A percentile compares a stretch with the other conserved stretches of the same genome.
Evolutionary conservation across 1,140 invertebrate genomes (phyloP).

Genomic region (Armadillidium nasatum): DNA sequence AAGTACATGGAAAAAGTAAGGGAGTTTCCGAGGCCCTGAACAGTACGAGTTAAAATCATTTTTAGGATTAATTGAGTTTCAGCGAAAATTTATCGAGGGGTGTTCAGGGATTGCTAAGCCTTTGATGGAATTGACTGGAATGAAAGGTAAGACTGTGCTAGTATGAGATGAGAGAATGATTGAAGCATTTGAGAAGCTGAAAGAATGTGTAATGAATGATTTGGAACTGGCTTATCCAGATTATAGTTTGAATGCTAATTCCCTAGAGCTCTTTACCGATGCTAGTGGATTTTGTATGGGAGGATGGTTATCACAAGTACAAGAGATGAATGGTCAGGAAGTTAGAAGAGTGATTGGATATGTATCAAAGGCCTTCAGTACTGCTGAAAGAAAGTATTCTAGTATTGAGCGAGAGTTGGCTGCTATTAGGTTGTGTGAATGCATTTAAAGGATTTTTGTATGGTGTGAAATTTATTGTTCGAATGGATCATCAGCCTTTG

Average conservation of each 20-base stretch:
- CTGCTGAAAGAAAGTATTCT: conserved; percentile 13
- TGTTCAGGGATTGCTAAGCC: neutral
- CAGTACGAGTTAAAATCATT: neutral
- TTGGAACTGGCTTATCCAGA: neutral
- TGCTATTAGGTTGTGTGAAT: conserved; percentile 2
- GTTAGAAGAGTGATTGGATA: neutral
- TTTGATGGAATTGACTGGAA: neutral
- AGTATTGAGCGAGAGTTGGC: neutral
- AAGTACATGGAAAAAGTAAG: neutral
- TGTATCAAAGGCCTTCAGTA: neutral
- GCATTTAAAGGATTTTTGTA: conserved; percentile 10
- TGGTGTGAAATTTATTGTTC: neutral
- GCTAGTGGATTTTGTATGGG: neutral
- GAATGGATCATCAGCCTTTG: conserved; percentile 9
- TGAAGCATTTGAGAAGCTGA: neutral
- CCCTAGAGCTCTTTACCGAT: neutral
- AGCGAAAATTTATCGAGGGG: neutral
- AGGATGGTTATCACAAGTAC: neutral
- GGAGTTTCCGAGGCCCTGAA: neutral
- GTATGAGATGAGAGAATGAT: neutral
- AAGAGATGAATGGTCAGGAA: neutral
- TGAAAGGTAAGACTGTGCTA: neutral
- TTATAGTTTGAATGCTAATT: neutral
- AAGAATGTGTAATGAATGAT: neutral
- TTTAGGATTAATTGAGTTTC: too few species aligned